A percentile compares a stretch with the other conserved stretches of the same genome.
phyloP scores from a whole-genome alignment of 2,888 invertebrate species.

The Caenorhabditis afra region DNA sequence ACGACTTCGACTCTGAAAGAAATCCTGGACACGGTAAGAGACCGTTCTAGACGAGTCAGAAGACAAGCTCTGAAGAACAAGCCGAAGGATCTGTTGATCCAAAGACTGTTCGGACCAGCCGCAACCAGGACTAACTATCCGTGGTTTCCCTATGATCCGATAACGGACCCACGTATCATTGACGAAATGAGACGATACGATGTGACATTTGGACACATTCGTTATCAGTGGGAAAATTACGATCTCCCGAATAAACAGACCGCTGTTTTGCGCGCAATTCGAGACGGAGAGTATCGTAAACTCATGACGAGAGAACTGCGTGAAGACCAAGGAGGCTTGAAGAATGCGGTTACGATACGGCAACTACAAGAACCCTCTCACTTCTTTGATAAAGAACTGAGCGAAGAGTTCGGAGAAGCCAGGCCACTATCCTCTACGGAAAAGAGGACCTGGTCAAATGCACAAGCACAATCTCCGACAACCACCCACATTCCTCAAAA shows the following conservation, averaged over 20 bases:
- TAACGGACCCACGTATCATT: constrained; percentile 10
- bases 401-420: constrained; percentile 14
- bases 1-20: neutral
- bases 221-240: constrained; percentile 29
- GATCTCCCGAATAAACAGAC: constrained; percentile 11
- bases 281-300: constrained; percentile 18
- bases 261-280: constrained; percentile 9
- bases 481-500: neutral
- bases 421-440: neutral
- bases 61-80: neutral
- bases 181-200: constrained; percentile 16
- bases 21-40: neutral
- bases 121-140: constrained; percentile 10
- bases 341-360: neutral
- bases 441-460: neutral
- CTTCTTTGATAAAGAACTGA: neutral
- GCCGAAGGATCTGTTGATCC: neutral
- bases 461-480: neutral
- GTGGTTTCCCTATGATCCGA: constrained; percentile 9
- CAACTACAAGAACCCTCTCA: constrained; percentile 13
- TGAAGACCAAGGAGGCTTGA: neutral
- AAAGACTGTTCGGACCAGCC: constrained; percentile 9
- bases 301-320: constrained; percentile 12
- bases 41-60: neutral
- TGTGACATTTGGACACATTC: neutral